phyloP scores from a whole-genome alignment of 2,797 vertebrate genomes.

The Lagocephalus sceleratus region DNA sequence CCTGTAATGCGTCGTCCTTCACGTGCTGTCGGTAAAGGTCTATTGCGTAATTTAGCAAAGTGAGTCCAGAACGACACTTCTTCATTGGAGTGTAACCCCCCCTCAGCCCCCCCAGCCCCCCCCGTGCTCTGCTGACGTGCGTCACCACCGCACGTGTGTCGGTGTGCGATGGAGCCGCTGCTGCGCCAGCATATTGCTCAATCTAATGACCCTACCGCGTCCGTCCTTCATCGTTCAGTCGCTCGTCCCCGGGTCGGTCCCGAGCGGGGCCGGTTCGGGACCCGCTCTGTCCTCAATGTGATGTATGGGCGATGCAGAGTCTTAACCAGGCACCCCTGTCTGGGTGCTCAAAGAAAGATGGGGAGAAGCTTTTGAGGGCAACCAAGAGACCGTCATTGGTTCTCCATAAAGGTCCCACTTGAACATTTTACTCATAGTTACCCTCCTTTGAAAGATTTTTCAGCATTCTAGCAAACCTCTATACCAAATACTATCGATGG shows the following conservation, averaged over 20 bases:
- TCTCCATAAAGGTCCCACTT: slow-evolving; percentile 1
- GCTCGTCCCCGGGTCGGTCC: slow-evolving; percentile 46
- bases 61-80: slow-evolving; percentile 26
- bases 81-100: slow-evolving; percentile 42
- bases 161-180: slow-evolving; percentile 48
- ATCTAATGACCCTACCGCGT: slow-evolving; percentile 31
- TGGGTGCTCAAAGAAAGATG: slow-evolving; percentile 2
- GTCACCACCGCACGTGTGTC: slow-evolving; percentile 31
- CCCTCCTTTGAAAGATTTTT: not conserved
- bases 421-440: slow-evolving; percentile 15
- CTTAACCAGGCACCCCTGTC: slow-evolving; percentile 8
- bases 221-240: slow-evolving; percentile 52
- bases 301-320: slow-evolving; percentile 48
- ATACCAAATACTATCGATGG: not conserved
- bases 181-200: slow-evolving; percentile 71
- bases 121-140: slow-evolving; percentile 28
- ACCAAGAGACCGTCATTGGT: slow-evolving; percentile 30
- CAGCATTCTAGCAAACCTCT: not conserved
- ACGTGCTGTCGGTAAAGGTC: slow-evolving; percentile 56
- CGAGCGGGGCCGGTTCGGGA: slow-evolving; percentile 47
- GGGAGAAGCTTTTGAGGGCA: slow-evolving; percentile 33
- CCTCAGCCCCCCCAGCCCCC: not conserved
- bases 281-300: slow-evolving; percentile 55
- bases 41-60: slow-evolving; percentile 51
- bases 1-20: slow-evolving; percentile 52